Conservation (phyloP, 2,888 invertebrate genomes). For the Liodrosophila aerea region DNA sequence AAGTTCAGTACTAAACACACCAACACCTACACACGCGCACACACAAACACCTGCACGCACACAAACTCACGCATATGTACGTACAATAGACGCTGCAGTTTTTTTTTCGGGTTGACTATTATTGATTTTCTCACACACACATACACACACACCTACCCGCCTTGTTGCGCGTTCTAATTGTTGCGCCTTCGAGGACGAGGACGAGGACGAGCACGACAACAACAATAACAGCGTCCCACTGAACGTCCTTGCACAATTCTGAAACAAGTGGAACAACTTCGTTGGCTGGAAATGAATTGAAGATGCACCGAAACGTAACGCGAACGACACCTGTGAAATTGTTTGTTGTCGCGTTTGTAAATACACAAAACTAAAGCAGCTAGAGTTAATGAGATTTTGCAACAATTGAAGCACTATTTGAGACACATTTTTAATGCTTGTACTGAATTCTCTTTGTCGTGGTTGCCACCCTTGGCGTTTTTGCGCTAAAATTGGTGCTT, state of each 20-base stretch:
- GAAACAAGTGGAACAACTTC: conserved; percentile 19
- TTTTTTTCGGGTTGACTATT: conserved; percentile 47
- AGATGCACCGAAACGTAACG: not conserved
- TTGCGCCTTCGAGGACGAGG: conserved; percentile 65
- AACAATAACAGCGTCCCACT: conserved; percentile 39
- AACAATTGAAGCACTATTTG: conserved; percentile 44
- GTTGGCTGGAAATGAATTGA: not conserved
- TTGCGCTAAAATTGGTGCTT: no score
- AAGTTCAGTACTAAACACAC: conserved; percentile 65
- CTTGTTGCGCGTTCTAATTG: conserved; percentile 70
- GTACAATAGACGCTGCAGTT: conserved; percentile 24
- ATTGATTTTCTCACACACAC: conserved; percentile 60
- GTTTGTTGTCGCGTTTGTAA: conserved; percentile 9
- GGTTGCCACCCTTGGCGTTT: no score
- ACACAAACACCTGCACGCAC: conserved; percentile 20
- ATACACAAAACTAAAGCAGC: conserved; percentile 26
- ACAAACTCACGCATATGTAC: conserved; percentile 29
- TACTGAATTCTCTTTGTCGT: no score
- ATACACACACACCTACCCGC: conserved; percentile 36
- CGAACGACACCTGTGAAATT: conserved; percentile 11
- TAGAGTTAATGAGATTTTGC: conserved; percentile 45
- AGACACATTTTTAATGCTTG: conserved; percentile 42
- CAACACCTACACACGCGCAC: conserved; percentile 30
- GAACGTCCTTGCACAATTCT: conserved; percentile 47
- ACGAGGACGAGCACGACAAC: conserved; percentile 21